Evolutionary conservation across 2,113 vertebrate species (phyloP), one percentile per base, ranked within the genome.

Genomic region (Hiodon tergisus): DNA sequence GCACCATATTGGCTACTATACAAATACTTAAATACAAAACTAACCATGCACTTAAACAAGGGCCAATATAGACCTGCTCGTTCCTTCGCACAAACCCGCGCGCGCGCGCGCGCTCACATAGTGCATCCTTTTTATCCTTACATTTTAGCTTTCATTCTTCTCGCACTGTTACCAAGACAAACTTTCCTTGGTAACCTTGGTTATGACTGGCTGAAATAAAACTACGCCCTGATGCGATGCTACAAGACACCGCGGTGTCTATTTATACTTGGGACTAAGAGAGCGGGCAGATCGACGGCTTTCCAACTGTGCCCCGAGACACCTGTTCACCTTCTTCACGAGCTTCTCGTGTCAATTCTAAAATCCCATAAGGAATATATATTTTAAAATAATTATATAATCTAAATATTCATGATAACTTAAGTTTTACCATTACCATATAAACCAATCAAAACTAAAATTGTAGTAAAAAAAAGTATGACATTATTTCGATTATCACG

Each of bases 291-390:
- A 65, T 6, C 50, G 69, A 52, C 53, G n/a, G 48, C 57, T 67
- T 68, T 62, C 13, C 61, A 65, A 53, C 71, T n/a, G 50, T 58
- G 57, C 55, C 76, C 54, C 51, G 8, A 16, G 48, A 70, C 80
- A 80, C 75, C 80, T 82, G 78, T 82, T 80, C 69, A 76, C 72
- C 71, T 75, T 76, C 73, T 71, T 78, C 71, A 74, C 9, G 6
- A 51, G 53, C 31, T 62, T 31, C 31, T 71, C 66, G 62, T 52
- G 58, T 50, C 71, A 72, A 55, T 66, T 50, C 52, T 71, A 16
- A 66, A 59, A 58, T 58, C 75, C 16, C 51, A 10, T 13, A 16
- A 10, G 50, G 54, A 13, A 67, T 68, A 68, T 75, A 31, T 31
- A 31, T 31, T 31, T 59, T 50, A 54, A 50, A 67, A 75, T 67